phyloP scores from a whole-genome alignment of 2,797 vertebrate species.

The Borostomias antarcticus region DNA sequence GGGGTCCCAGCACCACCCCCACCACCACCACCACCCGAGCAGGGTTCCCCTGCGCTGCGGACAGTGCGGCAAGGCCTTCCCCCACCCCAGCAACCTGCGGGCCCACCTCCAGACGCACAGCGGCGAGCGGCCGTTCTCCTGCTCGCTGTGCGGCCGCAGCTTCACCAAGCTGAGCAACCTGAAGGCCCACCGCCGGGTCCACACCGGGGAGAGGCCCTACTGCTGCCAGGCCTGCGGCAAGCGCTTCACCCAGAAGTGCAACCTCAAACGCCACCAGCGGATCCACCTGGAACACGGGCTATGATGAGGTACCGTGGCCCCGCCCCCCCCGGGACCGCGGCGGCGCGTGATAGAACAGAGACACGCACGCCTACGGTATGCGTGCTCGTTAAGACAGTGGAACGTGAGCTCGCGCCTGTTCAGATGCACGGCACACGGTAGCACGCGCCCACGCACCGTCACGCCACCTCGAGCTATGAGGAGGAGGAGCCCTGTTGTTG shows the following conservation, averaged over 20 bases:
- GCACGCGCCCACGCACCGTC: no score
- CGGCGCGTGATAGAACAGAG: no score
- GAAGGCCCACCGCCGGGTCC: constrained; percentile 79
- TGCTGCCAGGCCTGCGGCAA: constrained; percentile 79
- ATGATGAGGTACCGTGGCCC: no score
- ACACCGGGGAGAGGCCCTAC: constrained; percentile 80
- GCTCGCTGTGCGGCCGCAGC: constrained; percentile 76
- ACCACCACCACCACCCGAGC: constrained; percentile 35
- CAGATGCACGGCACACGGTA: background rate
- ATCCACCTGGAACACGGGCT: constrained; percentile 65
- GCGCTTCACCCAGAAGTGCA: constrained; percentile 83
- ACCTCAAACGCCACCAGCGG: constrained; percentile 81
- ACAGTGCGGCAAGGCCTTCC: constrained; percentile 78
- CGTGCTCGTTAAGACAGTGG: no score
- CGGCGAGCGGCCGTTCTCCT: constrained; percentile 81
- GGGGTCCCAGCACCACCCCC: constrained; percentile 39
- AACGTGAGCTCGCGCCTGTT: background rate
- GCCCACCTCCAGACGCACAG: constrained; percentile 80
- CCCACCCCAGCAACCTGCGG: constrained; percentile 78
- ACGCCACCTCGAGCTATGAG: background rate
- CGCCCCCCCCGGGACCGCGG: no score
- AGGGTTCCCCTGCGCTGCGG: constrained; percentile 65
- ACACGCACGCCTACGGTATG: no score
- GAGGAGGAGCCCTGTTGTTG: background rate
- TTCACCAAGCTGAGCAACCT: constrained; percentile 84